Evolutionary conservation across 2,888 invertebrate species (phyloP).

Genomic region (Oxyteleia sp.): DNA sequence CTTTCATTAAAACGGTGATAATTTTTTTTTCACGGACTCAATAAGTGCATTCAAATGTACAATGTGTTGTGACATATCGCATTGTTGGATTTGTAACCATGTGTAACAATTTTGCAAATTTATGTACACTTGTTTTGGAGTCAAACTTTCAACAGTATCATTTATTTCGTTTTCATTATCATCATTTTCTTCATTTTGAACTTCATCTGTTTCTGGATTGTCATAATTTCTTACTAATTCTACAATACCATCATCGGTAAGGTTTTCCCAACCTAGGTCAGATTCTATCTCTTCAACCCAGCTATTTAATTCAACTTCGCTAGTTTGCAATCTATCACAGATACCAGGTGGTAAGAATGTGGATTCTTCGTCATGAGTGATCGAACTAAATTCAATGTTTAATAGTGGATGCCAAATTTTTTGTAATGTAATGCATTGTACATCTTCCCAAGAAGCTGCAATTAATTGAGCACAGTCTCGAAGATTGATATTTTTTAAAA

Average conservation of each 20-base stretch:
- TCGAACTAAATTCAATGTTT: not conserved
- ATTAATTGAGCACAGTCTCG: no score
- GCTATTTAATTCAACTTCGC: constrained; percentile 3
- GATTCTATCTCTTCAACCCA: constrained; percentile 5
- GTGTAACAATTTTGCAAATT: constrained; percentile 8
- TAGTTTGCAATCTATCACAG: not conserved
- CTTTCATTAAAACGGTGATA: constrained; percentile 1
- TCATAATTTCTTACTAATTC: constrained; percentile 1
- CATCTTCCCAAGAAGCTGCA: no score
- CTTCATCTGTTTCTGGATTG: constrained; percentile 2
- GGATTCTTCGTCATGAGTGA: not conserved
- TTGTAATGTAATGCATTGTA: not conserved
- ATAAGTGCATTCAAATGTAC: not conserved
- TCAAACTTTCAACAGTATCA: constrained; percentile 1
- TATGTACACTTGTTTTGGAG: constrained; percentile 2
- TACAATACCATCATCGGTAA: constrained; percentile 12
- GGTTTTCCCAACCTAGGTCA: constrained; percentile 9
- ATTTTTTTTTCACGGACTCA: constrained; percentile 6
- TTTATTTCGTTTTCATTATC: constrained; percentile 1
- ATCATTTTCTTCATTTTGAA: not conserved
- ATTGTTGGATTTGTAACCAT: constrained; percentile 3
- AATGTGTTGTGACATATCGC: constrained; percentile 3
- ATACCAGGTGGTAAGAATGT: constrained; percentile 5
- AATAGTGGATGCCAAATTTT: constrained; percentile 8
- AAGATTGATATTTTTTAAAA: no score